Base-by-base conservation (phyloP, 2,797 vertebrate species). In the Myiothlypis coronata region DNA sequence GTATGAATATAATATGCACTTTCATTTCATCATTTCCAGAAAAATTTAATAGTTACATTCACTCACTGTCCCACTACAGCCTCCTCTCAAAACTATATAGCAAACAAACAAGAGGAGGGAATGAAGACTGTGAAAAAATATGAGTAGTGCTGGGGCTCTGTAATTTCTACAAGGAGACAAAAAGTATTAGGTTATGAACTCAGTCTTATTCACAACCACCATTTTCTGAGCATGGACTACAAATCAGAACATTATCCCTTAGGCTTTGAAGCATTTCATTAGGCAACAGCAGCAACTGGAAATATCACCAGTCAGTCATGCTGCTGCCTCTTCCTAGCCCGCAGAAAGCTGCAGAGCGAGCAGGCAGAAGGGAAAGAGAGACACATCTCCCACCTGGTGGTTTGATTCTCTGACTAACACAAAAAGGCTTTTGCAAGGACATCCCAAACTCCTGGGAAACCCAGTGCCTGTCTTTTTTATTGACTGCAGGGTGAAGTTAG, bases 21-120 rank as follows among this genome's bases (percentile, higher is more conserved):
- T 96, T 94, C 93, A 91, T 94, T 97, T 95, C 87, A 96, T 95
- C 83, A 95, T 95, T 93, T 90, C 80, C 83, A 96, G 91, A 43
- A 90, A 97, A 94, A 95, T 92, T 37, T 82, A 95, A 95, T 65
- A 89, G 87, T 79, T 94, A 69, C 70, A 85, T 78, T 94, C 70
- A 92, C 80, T 87, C 4, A 7, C 56, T 91, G 86, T 81, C 92
- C 92, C 57, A 49, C 89, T 61, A 89, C 41, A 44, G 20, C 60
- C 41, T 84, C 74, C 60, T 63, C 30, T 37, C 65, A 81, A 64
- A 94, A 69, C 70, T 9, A 72, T 23, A 91, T 0, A 26, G 41
- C 86, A 96, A 92, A 91, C 77, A 94, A 95, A 77, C 59, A 86
- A 61, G 77, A 49, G 68, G 34, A 84, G 39, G 75, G 56, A 86